A percentile compares a stretch with the other conserved stretches of the same genome.
Conservation (phyloP, 1,140 invertebrate genomes). For the Steinernema khuongi region DNA sequence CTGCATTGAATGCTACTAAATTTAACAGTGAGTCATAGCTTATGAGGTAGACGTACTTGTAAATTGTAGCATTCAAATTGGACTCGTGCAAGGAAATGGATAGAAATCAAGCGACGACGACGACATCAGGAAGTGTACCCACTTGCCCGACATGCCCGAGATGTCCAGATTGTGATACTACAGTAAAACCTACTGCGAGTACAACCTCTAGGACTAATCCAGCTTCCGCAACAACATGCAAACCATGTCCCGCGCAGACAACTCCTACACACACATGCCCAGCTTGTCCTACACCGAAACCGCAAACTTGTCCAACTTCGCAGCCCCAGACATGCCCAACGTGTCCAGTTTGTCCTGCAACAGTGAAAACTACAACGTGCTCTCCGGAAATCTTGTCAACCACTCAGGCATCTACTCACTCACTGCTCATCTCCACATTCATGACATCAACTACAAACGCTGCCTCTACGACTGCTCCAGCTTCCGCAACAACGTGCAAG, state of each 20-base stretch:
- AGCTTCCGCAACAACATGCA: no score
- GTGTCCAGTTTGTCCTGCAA: neutral
- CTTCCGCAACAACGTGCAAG: no score
- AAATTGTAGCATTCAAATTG: neutral
- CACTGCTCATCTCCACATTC: neutral
- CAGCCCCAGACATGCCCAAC: neutral
- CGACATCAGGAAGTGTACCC: neutral
- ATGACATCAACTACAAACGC: neutral
- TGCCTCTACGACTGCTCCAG: neutral
- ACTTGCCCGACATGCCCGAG: neutral
- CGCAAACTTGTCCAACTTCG: no score
- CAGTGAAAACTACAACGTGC: neutral
- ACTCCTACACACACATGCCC: neutral
- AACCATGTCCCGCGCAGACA: no score
- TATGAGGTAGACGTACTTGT: neutral
- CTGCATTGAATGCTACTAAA: neutral
- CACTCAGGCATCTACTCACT: neutral
- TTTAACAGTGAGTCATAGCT: neutral
- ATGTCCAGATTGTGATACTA: neutral
- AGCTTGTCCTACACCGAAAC: neutral
- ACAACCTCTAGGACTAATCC: no score
- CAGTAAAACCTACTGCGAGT: neutral
- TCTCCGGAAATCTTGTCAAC: neutral
- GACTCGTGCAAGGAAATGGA: conserved; percentile 1
- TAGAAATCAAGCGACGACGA: neutral